Conservation (phyloP, 2,113 vertebrate species). For the Planiliza haematocheilus region DNA sequence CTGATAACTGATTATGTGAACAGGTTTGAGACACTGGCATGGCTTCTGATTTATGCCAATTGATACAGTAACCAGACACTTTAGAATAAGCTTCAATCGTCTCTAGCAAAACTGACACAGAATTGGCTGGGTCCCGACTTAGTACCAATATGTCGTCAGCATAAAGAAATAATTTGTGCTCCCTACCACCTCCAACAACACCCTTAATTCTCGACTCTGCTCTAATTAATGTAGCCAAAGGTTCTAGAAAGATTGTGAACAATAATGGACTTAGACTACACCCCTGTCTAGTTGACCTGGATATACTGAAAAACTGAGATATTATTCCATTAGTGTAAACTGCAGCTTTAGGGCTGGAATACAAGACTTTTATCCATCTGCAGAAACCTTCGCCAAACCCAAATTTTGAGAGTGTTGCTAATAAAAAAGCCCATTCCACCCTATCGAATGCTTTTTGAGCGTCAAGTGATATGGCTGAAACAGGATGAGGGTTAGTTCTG, state of each 20-base stretch:
- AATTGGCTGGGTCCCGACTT: neutral
- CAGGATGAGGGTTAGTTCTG: neutral
- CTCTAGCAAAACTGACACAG: no score
- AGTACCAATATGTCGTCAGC: neutral
- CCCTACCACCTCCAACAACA: neutral
- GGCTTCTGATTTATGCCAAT: no score
- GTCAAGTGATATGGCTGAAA: neutral
- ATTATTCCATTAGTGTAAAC: neutral
- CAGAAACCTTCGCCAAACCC: neutral
- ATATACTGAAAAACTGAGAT: neutral
- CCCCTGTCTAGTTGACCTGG: neutral
- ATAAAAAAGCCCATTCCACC: neutral
- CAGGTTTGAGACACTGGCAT: no score
- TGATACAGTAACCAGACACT: no score
- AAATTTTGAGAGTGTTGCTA: neutral
- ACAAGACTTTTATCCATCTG: neutral
- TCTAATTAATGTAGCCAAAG: neutral
- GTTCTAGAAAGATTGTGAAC: neutral
- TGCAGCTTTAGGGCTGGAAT: neutral
- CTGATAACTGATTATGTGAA: no score
- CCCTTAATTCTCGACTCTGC: neutral
- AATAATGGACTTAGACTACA: neutral
- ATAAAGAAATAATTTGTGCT: neutral
- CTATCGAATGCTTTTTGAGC: slow-evolving; percentile 3
- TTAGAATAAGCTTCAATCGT: no score